These are phyloP conservation scores for Hyaena hyaena DNA, from an alignment of 2,113 vertebrate genomes.

Conservation along the genomic window DNA sequence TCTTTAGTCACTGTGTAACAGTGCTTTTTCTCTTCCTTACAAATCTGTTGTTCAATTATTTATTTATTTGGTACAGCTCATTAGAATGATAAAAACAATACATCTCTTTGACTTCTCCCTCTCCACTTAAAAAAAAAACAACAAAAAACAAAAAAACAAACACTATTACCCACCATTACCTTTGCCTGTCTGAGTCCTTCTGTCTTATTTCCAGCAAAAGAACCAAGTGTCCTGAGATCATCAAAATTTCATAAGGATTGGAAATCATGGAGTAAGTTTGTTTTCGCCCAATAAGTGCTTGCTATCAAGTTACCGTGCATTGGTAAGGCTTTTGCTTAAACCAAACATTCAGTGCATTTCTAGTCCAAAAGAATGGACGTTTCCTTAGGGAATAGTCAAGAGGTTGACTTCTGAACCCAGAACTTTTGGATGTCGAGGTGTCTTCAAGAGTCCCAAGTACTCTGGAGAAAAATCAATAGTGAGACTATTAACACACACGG, in stretches of 20 bases:
- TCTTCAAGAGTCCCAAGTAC: constrained; percentile 61
- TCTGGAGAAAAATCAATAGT: constrained; percentile 72
- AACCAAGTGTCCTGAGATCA: background rate
- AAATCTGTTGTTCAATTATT: background rate
- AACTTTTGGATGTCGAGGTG: constrained; percentile 58
- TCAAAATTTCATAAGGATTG: background rate
- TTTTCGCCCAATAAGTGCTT: background rate
- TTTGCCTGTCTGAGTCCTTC: background rate
- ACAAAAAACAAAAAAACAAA: background rate
- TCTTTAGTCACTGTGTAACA: background rate
- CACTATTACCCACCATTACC: background rate
- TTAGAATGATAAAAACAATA: background rate
- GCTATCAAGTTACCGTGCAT: background rate
- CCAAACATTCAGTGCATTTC: background rate
- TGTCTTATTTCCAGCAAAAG: background rate
- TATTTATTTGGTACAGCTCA: background rate
- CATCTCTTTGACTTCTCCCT: background rate
- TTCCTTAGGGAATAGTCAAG: background rate
- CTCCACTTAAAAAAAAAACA: background rate
- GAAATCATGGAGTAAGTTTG: background rate
- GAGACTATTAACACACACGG: constrained; percentile 19
- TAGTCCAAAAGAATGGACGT: constrained; percentile 67
- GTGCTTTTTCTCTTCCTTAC: background rate
- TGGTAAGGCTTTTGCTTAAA: background rate
- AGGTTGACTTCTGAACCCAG: constrained; percentile 68